Conservation (phyloP, 2,888 invertebrate species). For the Dicycla oo region DNA sequence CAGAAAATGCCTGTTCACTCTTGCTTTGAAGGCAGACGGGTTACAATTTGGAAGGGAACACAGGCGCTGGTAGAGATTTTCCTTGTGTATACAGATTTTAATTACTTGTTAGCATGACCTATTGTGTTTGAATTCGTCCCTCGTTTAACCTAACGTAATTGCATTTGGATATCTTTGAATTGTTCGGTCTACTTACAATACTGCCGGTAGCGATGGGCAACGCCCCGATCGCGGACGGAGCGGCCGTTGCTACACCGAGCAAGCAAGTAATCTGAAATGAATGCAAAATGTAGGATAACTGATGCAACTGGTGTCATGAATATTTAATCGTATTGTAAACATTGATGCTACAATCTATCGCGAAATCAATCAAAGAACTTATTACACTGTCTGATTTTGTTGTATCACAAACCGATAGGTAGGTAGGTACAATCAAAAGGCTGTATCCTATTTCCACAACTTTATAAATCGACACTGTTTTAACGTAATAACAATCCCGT, state of each 20-base stretch:
- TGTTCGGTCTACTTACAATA: constrained; percentile 73
- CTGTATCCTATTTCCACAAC: not conserved
- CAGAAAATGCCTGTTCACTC: too few relatives aligned
- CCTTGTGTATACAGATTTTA: not conserved
- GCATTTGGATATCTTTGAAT: not conserved
- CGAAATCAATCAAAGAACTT: constrained; percentile 13
- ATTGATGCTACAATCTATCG: constrained; percentile 25
- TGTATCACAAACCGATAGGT: constrained; percentile 1
- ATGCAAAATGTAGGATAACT: constrained; percentile 40
- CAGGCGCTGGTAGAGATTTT: not conserved
- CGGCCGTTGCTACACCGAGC: constrained; percentile 77
- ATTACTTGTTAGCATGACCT: not conserved
- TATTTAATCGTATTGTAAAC: constrained; percentile 27
- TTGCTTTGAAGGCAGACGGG: too few relatives aligned
- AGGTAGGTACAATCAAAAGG: not conserved
- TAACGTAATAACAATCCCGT: not conserved
- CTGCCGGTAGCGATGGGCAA: constrained; percentile 66
- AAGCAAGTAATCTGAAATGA: constrained; percentile 79
- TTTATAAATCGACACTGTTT: not conserved
- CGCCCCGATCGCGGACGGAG: constrained; percentile 68
- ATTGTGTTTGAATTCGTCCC: not conserved
- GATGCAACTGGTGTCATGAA: constrained; percentile 49
- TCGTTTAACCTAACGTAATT: not conserved
- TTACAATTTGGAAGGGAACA: too few relatives aligned
- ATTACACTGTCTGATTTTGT: not conserved